A percentile compares a stretch with the other conserved stretches of the same genome.
Evolutionary conservation across 1,140 invertebrate species (phyloP).

Genomic region (Trichoplusia ni): DNA sequence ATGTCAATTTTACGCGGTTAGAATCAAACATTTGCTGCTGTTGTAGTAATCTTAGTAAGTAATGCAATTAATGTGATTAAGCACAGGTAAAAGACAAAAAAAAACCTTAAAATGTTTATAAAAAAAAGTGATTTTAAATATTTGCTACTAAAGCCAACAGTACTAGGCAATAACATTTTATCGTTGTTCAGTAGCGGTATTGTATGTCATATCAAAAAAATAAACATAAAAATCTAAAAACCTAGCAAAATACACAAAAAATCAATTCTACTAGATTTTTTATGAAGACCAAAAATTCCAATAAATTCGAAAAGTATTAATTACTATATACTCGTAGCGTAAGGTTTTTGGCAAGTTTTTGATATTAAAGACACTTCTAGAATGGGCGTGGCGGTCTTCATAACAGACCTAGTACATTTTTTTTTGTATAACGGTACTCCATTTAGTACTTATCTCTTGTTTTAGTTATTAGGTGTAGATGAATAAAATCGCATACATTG

Average conservation of each 20-base stretch:
- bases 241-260: conserved; percentile 64
- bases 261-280: conserved; percentile 48
- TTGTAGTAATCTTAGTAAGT: conserved; percentile 55
- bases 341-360: conserved; percentile 13
- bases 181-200: conserved; percentile 42
- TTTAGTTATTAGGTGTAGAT: conserved; percentile 35
- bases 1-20: conserved; percentile 30
- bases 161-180: conserved; percentile 26
- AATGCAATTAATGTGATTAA: conserved; percentile 44
- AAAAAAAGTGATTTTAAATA: conserved; percentile 38
- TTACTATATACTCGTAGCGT: conserved; percentile 9
- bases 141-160: conserved; percentile 37
- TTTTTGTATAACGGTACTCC: conserved; percentile 35
- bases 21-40: conserved; percentile 48
- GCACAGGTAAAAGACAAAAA: conserved; percentile 63
- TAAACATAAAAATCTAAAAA: conserved; percentile 68
- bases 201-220: conserved; percentile 60
- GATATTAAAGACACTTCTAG: conserved; percentile 20
- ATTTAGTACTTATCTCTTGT: conserved; percentile 54
- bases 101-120: conserved; percentile 44
- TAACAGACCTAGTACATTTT: conserved; percentile 38
- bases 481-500: conserved; percentile 29
- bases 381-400: conserved; percentile 19
- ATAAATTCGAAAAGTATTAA: conserved; percentile 7
- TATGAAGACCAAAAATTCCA: conserved; percentile 37